Evolutionary conservation across 2,888 invertebrate species (phyloP).

Genomic region (Gryllus longicercus): DNA sequence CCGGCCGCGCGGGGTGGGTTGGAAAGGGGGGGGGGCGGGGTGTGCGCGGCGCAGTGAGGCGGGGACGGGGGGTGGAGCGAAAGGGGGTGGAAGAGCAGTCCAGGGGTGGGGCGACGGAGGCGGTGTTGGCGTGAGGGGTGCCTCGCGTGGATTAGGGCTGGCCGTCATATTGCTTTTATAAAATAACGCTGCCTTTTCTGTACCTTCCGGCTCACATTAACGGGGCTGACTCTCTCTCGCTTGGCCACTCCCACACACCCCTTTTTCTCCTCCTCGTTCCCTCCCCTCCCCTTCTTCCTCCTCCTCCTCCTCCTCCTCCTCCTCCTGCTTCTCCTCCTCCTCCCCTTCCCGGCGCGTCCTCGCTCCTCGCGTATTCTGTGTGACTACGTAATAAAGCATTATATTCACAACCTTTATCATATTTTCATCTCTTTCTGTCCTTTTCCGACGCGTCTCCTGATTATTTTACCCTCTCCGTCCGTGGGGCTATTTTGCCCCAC

Average conservation of each 20-base stretch:
- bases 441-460: background rate
- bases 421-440: background rate
- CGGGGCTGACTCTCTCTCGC: background rate
- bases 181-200: background rate
- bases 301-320: background rate
- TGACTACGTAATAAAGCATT: constrained; percentile 8
- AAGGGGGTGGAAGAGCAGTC: background rate
- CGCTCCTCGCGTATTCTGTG: constrained; percentile 4
- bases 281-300: background rate
- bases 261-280: background rate
- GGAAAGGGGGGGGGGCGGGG: background rate
- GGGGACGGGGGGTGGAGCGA: background rate
- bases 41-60: background rate
- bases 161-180: constrained; percentile 8
- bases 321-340: too few relatives aligned
- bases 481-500: background rate
- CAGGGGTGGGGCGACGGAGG: background rate
- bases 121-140: background rate
- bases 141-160: background rate
- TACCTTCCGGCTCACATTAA: constrained; percentile 1
- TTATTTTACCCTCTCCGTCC: constrained; percentile 9
- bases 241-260: constrained; percentile 3
- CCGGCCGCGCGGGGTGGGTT: background rate
- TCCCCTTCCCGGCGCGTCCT: background rate
- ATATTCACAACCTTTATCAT: constrained; percentile 17